Evolutionary conservation across 1,140 invertebrate genomes (phyloP).

Genomic region (Venturia canescens): DNA sequence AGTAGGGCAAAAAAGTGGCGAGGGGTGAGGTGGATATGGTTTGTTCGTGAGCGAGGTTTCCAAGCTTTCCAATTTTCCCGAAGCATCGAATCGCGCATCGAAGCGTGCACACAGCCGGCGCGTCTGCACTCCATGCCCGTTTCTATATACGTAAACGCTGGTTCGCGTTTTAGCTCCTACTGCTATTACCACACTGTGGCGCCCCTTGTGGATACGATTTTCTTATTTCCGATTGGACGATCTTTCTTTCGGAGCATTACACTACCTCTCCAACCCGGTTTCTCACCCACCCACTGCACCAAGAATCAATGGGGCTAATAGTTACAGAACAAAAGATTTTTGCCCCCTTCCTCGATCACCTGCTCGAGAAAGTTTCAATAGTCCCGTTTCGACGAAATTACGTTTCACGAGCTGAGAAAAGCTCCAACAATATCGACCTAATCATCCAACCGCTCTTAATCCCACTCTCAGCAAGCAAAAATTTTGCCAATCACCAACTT

Average conservation of each 20-base stretch:
- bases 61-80: slow-evolving; percentile 45
- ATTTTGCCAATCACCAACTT: slow-evolving; percentile 24
- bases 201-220: slow-evolving; percentile 29
- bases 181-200: slow-evolving; percentile 24
- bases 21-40: neutral
- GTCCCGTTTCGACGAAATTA: neutral
- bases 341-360: slow-evolving; percentile 3
- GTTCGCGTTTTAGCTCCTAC: slow-evolving; percentile 32
- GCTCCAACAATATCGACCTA: neutral
- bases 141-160: slow-evolving; percentile 17
- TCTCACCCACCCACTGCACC: neutral
- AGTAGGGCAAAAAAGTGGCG: neutral
- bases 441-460: slow-evolving; percentile 27
- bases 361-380: slow-evolving; percentile 39
- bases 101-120: slow-evolving; percentile 41
- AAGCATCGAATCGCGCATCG: slow-evolving; percentile 44
- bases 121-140: slow-evolving; percentile 8
- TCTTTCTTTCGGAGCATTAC: slow-evolving; percentile 4
- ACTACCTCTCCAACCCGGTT: neutral
- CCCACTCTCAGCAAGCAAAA: neutral
- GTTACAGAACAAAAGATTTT: slow-evolving; percentile 35
- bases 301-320: slow-evolving; percentile 28
- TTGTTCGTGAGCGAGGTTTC: slow-evolving; percentile 26
- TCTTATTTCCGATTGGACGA: slow-evolving; percentile 40
- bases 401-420: neutral